Evolutionary conservation across 2,888 invertebrate genomes (phyloP).

Genomic region (Iphiclides podalirius): DNA sequence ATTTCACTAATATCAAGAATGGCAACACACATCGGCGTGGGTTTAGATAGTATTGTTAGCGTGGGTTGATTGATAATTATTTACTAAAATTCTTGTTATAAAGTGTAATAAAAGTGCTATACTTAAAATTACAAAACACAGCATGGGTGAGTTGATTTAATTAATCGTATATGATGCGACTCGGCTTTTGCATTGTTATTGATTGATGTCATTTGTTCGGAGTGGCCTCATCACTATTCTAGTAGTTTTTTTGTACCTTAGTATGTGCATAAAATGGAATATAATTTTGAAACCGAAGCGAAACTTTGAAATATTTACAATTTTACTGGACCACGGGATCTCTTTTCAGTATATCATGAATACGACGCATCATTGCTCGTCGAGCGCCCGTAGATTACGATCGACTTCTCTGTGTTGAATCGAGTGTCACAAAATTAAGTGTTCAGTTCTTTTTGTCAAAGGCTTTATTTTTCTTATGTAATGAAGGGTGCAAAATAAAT

Average conservation of each 20-base stretch:
- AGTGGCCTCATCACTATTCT: constrained; percentile 44
- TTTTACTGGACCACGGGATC: neutral
- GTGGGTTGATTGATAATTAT: constrained; percentile 62
- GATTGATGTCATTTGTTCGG: constrained; percentile 58
- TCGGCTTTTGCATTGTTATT: constrained; percentile 50
- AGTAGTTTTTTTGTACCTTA: constrained; percentile 41
- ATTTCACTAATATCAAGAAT: constrained; percentile 16
- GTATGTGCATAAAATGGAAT: constrained; percentile 25
- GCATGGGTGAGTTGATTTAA: constrained; percentile 50
- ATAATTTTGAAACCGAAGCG: constrained; percentile 10
- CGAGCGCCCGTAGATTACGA: constrained; percentile 5
- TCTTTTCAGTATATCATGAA: constrained; percentile 4
- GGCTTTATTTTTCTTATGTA: neutral
- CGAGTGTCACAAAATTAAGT: constrained; percentile 6
- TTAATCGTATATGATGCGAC: constrained; percentile 24
- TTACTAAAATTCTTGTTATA: constrained; percentile 32
- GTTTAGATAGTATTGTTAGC: constrained; percentile 64
- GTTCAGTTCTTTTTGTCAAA: neutral
- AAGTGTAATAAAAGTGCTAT: constrained; percentile 28
- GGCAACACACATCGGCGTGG: constrained; percentile 73
- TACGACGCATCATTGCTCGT: constrained; percentile 9
- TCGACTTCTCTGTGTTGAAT: constrained; percentile 8
- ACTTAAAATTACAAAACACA: constrained; percentile 33
- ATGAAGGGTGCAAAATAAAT: neutral
- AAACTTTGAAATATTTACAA: constrained; percentile 13